Evolutionary conservation across 2,113 vertebrate genomes (phyloP).

Genomic region (Passerina amoena): DNA sequence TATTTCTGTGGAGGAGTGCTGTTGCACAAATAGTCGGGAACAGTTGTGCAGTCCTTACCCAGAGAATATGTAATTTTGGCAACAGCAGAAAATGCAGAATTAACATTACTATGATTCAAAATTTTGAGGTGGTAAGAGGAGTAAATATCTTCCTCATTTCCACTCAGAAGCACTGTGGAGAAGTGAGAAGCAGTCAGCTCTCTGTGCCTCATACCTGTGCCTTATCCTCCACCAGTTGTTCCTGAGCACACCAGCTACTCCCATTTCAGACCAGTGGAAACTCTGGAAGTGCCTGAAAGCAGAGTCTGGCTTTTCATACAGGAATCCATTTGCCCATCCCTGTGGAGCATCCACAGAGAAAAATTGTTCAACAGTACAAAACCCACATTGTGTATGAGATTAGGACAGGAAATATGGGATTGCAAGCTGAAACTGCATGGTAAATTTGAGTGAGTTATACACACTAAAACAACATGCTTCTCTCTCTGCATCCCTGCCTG

Average conservation of each 20-base stretch:
- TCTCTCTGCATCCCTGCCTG: background rate
- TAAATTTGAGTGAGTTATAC: constrained; percentile 42
- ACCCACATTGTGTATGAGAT: constrained; percentile 38
- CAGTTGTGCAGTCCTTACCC: background rate
- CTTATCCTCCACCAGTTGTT: background rate
- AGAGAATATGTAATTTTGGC: background rate
- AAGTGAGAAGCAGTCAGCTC: background rate
- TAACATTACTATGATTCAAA: background rate
- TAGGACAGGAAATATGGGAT: constrained; percentile 48
- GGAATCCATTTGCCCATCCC: background rate
- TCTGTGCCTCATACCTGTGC: background rate
- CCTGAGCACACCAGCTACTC: background rate
- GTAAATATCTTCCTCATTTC: background rate
- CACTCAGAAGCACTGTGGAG: background rate
- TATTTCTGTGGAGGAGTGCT: background rate
- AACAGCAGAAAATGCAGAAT: background rate
- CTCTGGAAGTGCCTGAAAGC: background rate
- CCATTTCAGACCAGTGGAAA: background rate
- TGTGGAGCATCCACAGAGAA: background rate
- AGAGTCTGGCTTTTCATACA: background rate
- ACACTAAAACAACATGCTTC: constrained; percentile 27
- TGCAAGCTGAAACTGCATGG: constrained; percentile 57
- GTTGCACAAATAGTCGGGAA: background rate
- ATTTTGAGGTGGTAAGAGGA: background rate
- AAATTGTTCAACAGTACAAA: constrained; percentile 30